phyloP scores from a whole-genome alignment of 2,888 invertebrate genomes.

The Thera obeliscata region DNA sequence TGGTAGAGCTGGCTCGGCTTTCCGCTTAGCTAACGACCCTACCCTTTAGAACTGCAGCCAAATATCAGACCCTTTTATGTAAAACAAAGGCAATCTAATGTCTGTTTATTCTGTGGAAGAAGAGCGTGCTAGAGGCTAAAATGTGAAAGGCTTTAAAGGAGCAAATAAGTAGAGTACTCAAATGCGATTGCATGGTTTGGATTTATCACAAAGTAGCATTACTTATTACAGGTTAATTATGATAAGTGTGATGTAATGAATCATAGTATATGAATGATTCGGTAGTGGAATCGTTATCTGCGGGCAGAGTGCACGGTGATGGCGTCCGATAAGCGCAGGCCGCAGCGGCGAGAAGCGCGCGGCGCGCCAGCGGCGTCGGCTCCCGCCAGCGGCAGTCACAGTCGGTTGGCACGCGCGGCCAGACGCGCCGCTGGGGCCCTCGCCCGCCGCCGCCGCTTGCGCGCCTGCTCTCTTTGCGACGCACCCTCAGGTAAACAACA shows the following conservation, averaged over 20 bases:
- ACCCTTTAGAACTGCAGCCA: slow-evolving; percentile 30
- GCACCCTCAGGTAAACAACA: slow-evolving; percentile 74
- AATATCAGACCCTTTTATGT: slow-evolving; percentile 26
- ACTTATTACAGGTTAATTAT: not conserved
- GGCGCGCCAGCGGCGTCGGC: slow-evolving; percentile 47
- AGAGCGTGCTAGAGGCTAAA: too few relatives aligned
- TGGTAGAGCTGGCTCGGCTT: slow-evolving; percentile 25
- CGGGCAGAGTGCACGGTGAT: slow-evolving; percentile 62
- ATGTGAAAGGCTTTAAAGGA: not conserved
- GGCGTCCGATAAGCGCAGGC: slow-evolving; percentile 74
- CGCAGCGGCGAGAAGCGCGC: slow-evolving; percentile 51
- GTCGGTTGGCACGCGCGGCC: slow-evolving; percentile 77
- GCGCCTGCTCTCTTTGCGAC: slow-evolving; percentile 60
- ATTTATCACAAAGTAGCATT: not conserved
- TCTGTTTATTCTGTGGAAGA: not conserved
- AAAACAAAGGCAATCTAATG: slow-evolving; percentile 2
- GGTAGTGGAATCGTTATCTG: slow-evolving; percentile 68
- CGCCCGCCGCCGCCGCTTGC: slow-evolving; percentile 58
- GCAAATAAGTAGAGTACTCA: not conserved
- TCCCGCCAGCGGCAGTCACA: slow-evolving; percentile 57
- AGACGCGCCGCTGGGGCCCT: slow-evolving; percentile 75
- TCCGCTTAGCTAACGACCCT: slow-evolving; percentile 30
- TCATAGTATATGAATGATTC: slow-evolving; percentile 33
- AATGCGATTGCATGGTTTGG: not conserved
- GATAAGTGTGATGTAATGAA: slow-evolving; percentile 15